These are phyloP conservation scores for Trileptium ribeirensis DNA, from an alignment of 2,888 invertebrate species.

Conservation along the genomic window DNA sequence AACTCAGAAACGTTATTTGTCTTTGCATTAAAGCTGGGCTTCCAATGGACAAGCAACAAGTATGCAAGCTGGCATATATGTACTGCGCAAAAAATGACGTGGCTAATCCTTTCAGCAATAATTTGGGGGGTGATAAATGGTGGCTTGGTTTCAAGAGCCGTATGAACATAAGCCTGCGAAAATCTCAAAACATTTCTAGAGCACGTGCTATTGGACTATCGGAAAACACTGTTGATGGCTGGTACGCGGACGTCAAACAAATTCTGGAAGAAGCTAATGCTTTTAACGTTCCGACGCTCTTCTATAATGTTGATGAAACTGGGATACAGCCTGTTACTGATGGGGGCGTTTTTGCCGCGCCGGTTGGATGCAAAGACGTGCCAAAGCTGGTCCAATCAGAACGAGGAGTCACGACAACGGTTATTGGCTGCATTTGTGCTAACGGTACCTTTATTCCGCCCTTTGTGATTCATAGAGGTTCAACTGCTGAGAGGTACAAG, in stretches of 20 bases:
- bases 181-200: not conserved
- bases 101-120: not conserved
- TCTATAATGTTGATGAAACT: constrained; percentile 4
- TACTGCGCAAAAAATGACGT: not conserved
- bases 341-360: not conserved
- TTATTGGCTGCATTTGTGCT: not conserved
- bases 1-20: not conserved
- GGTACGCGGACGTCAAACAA: not conserved
- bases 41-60: not conserved
- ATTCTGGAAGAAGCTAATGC: not conserved
- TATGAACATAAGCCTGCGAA: not conserved
- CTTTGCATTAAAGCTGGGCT: not conserved
- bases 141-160: not conserved
- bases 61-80: not conserved
- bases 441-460: not conserved
- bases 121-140: not conserved
- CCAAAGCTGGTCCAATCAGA: not conserved
- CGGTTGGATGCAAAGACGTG: not conserved
- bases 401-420: not conserved
- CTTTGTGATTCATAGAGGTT: not conserved
- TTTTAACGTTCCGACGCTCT: not conserved
- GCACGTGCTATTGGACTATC: not conserved
- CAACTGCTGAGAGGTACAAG: not conserved
- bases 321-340: not conserved
- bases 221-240: not conserved